These are phyloP conservation scores for Chlorocebus sabaeus DNA, from an alignment of 2,113 vertebrate species.

Conservation along the genomic window DNA sequence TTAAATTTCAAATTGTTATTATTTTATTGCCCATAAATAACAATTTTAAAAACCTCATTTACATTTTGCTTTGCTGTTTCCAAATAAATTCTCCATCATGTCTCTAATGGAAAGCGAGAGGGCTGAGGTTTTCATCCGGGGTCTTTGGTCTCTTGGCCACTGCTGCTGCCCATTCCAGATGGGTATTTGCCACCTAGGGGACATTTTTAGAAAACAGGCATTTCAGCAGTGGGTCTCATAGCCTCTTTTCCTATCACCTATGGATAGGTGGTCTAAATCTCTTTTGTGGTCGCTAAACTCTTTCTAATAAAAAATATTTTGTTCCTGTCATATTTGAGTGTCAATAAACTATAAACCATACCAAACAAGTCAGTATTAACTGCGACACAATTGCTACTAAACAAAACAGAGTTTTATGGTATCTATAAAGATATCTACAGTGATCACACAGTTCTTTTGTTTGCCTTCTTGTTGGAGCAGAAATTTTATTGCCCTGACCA, in stretches of 20 bases:
- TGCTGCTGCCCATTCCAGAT: not conserved
- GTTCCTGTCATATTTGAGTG: not conserved
- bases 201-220: not conserved
- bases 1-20: not conserved
- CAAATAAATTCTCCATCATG: not conserved
- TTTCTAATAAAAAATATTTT: not conserved
- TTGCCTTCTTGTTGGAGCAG: not conserved
- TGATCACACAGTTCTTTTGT: not conserved
- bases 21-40: not conserved
- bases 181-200: not conserved
- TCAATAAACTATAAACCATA: not conserved
- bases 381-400: not conserved
- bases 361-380: not conserved
- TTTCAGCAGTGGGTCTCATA: not conserved
- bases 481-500: not conserved
- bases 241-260: no score
- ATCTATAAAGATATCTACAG: not conserved
- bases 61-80: conserved; percentile 27
- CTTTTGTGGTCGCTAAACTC: not conserved
- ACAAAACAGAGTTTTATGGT: not conserved
- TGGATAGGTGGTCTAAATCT: not conserved
- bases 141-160: not conserved
- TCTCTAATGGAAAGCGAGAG: not conserved
- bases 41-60: not conserved
- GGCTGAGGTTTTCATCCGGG: not conserved